Evolutionary conservation across 2,113 vertebrate genomes (phyloP), one percentile per base, ranked within the genome.

Genomic region (Hirundichthys speculiger): DNA sequence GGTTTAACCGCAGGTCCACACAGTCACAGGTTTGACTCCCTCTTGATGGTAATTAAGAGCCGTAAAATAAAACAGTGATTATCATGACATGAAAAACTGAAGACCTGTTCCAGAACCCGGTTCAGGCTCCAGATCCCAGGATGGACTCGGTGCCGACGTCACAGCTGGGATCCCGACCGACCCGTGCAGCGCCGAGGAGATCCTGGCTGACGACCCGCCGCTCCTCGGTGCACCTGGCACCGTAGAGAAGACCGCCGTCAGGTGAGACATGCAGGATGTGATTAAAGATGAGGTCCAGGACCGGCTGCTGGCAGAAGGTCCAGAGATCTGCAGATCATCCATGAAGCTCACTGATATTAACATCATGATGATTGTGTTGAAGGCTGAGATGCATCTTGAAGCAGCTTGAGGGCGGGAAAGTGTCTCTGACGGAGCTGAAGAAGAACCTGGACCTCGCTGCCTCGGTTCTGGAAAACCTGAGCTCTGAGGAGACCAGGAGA

Each of bases 381-480:
- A 98, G 97, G 73, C 88, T 99, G 64, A 82, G 95, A 45, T 96
- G 94, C 86, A 90, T 99, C 82, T 93, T 98, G 63, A 98, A 98
- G 71, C 97, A 97, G 30, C 79, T 99, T 75, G 96, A 98, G 47
- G 92, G 94, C 79, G 97, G 96, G 0, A 95, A 97, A 69, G 96
- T 95, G 22, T 98, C 96, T 0, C 93, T 95, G 38, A 90, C 92
- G 22, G 95, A 97, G 64, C 90, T 99, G 59, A 98, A 97, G 91
- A 98, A 96, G 87, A 98, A 98, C 83, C 87, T 99, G 89, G 95
- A 98, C 75, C 94, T 95, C 89, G 96, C 96, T 1, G 96, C 96
- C 0, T 93, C 94, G 0, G 94, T 98, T 40, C 93, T 99, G 50
- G 97, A 99, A 79, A 94, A 94, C 10, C 92, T 98, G 0, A 97